phyloP scores from a whole-genome alignment of 2,113 vertebrate genomes.

The Alectura lathami region DNA sequence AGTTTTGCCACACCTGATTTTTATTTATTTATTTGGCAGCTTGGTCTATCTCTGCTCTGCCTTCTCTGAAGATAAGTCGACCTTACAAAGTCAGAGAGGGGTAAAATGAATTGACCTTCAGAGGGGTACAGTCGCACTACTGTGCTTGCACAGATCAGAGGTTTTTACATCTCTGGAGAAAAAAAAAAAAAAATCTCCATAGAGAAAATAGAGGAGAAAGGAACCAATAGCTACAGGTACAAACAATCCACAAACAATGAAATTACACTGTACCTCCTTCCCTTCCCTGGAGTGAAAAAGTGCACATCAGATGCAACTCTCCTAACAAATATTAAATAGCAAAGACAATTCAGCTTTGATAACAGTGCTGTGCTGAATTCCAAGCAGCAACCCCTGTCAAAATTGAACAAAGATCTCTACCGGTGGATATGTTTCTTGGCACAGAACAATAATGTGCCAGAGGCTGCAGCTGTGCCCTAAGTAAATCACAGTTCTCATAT shows the following conservation, averaged over 20 bases:
- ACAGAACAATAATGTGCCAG: neutral
- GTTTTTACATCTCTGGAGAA: neutral
- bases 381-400: neutral
- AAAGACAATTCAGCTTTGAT: neutral
- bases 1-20: neutral
- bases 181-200: neutral
- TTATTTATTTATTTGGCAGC: neutral
- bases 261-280: neutral
- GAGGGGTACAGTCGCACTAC: neutral
- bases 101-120: neutral
- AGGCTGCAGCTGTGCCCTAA: neutral
- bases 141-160: too few species aligned
- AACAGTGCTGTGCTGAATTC: neutral
- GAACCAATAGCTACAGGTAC: neutral
- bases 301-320: neutral
- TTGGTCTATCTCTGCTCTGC: neutral
- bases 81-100: neutral
- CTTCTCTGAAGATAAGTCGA: neutral
- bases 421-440: constrained; percentile 18
- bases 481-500: neutral
- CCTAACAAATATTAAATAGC: neutral
- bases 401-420: neutral
- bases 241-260: neutral
- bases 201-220: neutral
- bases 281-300: neutral